Conservation (phyloP, 2,888 invertebrate genomes). For the Papilio gigon region DNA sequence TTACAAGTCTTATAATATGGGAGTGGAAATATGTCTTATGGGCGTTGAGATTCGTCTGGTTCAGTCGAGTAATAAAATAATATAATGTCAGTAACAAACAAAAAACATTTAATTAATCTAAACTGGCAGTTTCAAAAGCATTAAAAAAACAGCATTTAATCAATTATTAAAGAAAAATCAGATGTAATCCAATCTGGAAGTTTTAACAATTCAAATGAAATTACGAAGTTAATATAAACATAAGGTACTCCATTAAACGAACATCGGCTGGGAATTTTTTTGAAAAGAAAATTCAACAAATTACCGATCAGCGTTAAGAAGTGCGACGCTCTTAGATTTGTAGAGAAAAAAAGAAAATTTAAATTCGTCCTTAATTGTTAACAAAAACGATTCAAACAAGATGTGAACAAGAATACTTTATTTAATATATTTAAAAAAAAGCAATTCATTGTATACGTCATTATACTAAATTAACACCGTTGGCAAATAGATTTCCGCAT, state of each 20-base stretch:
- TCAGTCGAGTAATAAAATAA: too few species aligned
- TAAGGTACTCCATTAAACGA: constrained; percentile 74
- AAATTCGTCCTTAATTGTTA: constrained; percentile 78
- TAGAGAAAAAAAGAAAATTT: constrained; percentile 65
- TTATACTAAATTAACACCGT: too few species aligned
- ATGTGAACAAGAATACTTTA: constrained; percentile 51
- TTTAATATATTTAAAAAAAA: not conserved
- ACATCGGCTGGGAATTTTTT: constrained; percentile 69
- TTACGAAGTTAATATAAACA: constrained; percentile 72
- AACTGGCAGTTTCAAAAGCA: too few species aligned
- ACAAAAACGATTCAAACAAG: constrained; percentile 49
- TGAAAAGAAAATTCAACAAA: constrained; percentile 77
- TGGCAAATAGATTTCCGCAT: too few species aligned
- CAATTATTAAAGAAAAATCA: constrained; percentile 61
- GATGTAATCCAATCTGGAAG: constrained; percentile 58
- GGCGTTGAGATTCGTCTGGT: not conserved
- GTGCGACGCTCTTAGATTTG: constrained; percentile 53
- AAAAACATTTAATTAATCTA: too few species aligned
- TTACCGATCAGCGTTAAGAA: constrained; percentile 67
- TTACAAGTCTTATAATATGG: too few species aligned
- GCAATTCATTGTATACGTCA: not conserved
- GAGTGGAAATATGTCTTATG: too few species aligned
- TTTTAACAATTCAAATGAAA: constrained; percentile 62
- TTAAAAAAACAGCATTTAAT: too few species aligned
- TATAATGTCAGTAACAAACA: too few species aligned